Base-by-base conservation (phyloP, 2,888 invertebrate genomes). In the Hirtodrosophila confusa region DNA sequence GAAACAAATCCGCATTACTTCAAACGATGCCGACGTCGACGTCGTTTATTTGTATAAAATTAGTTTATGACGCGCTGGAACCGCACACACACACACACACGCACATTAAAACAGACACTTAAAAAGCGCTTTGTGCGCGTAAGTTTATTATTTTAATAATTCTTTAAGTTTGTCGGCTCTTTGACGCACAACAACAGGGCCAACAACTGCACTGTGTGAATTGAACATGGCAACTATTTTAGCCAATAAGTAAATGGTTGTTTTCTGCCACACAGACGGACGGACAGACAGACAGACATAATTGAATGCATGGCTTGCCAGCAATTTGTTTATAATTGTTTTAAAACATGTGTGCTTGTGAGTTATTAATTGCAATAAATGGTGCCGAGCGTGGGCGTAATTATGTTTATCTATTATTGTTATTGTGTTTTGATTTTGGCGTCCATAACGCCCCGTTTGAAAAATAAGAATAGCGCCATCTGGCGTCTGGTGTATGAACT, bases 121-220 rank as follows among this genome's bases (percentile, higher is more conserved):
- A 65, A 84, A 80, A 84, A 84, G 74, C 62, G 85, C 87, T 78
- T 71, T 75, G 76, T 55, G 44, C 58, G 49, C 58, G 11, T 66
- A 55, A 61, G 86, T 82, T 82, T 88, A 82, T 86, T 82, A 88
- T 82, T 80, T 82, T 73, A 82, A 82, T 82, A 88, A 88, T 86
- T 83, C 61, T 43, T 67, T 61, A 71, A 51, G 49, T 61, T 31
- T 60, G 50, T 68, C 61, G 58, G 80, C 78, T 80, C 86, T 86
- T 79, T 79, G 78, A 86, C 84, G 86, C 80, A 87, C 66, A 80
- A 51, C 51, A 44, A 43, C 24, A 53, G 44, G 47, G 29, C 69
- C 45, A 9, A 10, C 66, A 65, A 80, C 79, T 88, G 80, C 88
- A 88, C 65, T 47, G 63, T 62, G 43, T 56, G 88, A 78, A 57